Conservation (phyloP, 2,797 vertebrate species). For the Tarsius wallacei region DNA sequence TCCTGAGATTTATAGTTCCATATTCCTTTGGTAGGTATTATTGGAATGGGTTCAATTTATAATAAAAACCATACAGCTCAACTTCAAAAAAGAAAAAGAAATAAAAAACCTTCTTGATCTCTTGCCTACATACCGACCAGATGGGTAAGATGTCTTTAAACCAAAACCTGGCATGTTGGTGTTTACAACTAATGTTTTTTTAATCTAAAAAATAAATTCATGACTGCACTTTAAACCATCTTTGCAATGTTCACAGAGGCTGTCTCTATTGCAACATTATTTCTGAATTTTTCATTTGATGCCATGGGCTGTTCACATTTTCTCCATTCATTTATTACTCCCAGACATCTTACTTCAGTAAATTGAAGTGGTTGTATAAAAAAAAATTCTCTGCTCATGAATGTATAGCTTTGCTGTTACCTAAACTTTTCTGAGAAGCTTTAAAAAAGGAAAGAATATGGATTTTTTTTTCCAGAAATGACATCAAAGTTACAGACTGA, state of each 20-base stretch:
- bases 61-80: constrained; percentile 2
- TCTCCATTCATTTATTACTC: constrained; percentile 47
- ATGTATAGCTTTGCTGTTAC: not conserved
- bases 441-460: not conserved
- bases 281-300: constrained; percentile 77
- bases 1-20: not conserved
- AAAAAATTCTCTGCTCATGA: not conserved
- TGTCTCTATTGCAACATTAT: constrained; percentile 67
- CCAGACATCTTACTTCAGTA: constrained; percentile 72
- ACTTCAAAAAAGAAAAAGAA: not conserved
- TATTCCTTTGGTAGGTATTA: constrained; percentile 33
- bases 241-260: constrained; percentile 29
- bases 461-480: constrained; percentile 49
- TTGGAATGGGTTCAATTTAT: constrained; percentile 33
- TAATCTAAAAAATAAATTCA: constrained; percentile 54
- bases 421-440: constrained; percentile 51
- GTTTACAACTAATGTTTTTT: constrained; percentile 51
- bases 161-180: constrained; percentile 55
- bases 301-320: constrained; percentile 57
- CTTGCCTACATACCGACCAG: not conserved
- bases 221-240: constrained; percentile 48
- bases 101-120: not conserved
- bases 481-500: not conserved
- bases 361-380: constrained; percentile 47
- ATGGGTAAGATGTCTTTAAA: constrained; percentile 65